phyloP scores from a whole-genome alignment of 2,113 vertebrate species.

The Cygnus buccinator region DNA sequence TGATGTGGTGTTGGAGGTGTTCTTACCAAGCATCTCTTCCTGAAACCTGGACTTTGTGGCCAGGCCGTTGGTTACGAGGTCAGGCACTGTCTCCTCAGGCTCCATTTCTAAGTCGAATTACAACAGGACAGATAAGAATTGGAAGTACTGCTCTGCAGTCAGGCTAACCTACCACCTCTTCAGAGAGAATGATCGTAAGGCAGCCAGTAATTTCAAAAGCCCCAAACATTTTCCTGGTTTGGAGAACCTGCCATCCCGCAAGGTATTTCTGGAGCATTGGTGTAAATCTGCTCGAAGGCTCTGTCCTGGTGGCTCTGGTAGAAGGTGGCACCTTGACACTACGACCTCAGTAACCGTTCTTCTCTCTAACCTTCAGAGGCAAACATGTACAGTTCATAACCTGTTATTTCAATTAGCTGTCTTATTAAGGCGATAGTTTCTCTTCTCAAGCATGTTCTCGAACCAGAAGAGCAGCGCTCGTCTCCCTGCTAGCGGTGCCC shows the following conservation, averaged over 20 bases:
- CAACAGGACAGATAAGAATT: neutral
- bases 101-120: neutral
- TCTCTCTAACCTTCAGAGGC: neutral
- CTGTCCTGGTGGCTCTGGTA: neutral
- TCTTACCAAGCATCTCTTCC: neutral
- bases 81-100: neutral
- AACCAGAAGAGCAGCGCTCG: neutral
- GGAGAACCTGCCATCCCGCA: neutral
- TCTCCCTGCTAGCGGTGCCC: neutral
- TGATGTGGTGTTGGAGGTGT: neutral
- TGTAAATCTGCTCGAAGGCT: neutral
- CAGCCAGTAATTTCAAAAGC: neutral
- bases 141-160: neutral
- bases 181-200: neutral
- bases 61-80: neutral
- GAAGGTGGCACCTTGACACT: neutral
- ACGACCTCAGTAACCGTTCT: neutral
- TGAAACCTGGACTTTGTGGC: neutral
- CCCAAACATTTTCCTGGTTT: neutral
- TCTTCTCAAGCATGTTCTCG: neutral
- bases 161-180: neutral
- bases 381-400: neutral
- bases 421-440: no score
- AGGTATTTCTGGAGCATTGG: neutral
- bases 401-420: neutral